Percentiles rank a stretch among this genome's conserved stretches.
These are phyloP conservation scores for Saguinus imperator DNA, from an alignment of 2,113 vertebrate species.

Conservation along the genomic window DNA sequence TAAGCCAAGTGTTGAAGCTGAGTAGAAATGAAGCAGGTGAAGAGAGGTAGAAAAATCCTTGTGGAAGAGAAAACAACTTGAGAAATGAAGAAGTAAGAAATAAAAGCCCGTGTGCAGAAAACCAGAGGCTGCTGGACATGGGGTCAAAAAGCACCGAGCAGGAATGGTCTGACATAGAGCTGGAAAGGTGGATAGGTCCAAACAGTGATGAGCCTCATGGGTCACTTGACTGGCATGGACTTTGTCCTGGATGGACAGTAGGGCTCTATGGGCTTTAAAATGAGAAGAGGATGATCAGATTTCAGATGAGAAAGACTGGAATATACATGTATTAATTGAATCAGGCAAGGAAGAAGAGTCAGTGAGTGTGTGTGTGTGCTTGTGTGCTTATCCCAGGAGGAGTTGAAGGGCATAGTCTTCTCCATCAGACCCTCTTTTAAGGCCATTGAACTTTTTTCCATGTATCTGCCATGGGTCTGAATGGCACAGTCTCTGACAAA, in stretches of 20 bases:
- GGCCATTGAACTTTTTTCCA: not conserved
- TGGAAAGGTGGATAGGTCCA: not conserved
- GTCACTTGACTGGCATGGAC: not conserved
- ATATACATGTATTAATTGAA: not conserved
- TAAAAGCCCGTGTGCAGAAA: rapidly evolving
- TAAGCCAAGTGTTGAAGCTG: not conserved
- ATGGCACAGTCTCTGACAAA: not conserved
- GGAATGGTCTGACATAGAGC: not conserved
- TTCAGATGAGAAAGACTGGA: not conserved
- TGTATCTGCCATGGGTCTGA: not conserved
- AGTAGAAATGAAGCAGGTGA: not conserved
- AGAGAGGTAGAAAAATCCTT: not conserved
- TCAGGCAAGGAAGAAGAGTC: not conserved
- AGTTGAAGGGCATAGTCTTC: not conserved
- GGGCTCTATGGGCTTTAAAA: not conserved
- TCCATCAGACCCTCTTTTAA: not conserved
- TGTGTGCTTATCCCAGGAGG: not conserved
- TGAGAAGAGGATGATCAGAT: not conserved
- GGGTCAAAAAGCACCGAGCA: not conserved
- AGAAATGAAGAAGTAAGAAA: not conserved
- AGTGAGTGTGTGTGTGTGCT: not conserved
- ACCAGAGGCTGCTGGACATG: rapidly evolving
- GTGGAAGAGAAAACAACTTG: rapidly evolving
- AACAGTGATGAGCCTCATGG: not conserved
- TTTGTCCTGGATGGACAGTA: not conserved